Evolutionary conservation across 2,888 invertebrate genomes (phyloP).

Genomic region (Leptodirus hochenwartii): DNA sequence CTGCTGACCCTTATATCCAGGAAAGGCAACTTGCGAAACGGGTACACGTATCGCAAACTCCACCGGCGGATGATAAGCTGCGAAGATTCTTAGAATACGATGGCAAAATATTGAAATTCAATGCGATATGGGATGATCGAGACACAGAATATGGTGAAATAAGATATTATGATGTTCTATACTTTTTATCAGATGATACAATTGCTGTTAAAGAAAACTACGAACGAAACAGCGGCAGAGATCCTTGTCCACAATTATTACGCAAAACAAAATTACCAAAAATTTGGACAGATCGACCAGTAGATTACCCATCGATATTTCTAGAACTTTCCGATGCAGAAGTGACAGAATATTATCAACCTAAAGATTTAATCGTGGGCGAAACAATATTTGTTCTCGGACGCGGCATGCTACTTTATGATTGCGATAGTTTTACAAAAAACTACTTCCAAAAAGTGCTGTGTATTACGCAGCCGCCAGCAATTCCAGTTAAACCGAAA

Average conservation of each 20-base stretch:
- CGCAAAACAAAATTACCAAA: constrained; percentile 61
- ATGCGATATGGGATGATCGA: constrained; percentile 49
- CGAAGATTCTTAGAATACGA: constrained; percentile 60
- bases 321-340: constrained; percentile 54
- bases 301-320: constrained; percentile 43
- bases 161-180: constrained; percentile 50
- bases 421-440: constrained; percentile 67
- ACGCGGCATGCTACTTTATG: constrained; percentile 52
- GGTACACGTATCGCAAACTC: constrained; percentile 19
- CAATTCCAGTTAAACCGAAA: constrained; percentile 21
- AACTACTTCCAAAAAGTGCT: constrained; percentile 39
- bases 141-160: constrained; percentile 36
- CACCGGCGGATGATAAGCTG: constrained; percentile 34
- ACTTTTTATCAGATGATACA: constrained; percentile 67
- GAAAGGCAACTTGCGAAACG: constrained; percentile 25
- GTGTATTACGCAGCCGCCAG: constrained; percentile 26
- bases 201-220: constrained; percentile 59
- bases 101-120: constrained; percentile 57
- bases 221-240: constrained; percentile 52
- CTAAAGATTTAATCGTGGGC: constrained; percentile 59
- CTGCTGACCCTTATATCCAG: constrained; percentile 48
- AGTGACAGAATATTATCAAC: constrained; percentile 58
- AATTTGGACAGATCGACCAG: constrained; percentile 27
- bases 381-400: constrained; percentile 50
- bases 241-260: constrained; percentile 56